Percentiles rank a stretch among this genome's conserved stretches.
Conservation (phyloP, 2,113 vertebrate species). For the Gobio gobio region DNA sequence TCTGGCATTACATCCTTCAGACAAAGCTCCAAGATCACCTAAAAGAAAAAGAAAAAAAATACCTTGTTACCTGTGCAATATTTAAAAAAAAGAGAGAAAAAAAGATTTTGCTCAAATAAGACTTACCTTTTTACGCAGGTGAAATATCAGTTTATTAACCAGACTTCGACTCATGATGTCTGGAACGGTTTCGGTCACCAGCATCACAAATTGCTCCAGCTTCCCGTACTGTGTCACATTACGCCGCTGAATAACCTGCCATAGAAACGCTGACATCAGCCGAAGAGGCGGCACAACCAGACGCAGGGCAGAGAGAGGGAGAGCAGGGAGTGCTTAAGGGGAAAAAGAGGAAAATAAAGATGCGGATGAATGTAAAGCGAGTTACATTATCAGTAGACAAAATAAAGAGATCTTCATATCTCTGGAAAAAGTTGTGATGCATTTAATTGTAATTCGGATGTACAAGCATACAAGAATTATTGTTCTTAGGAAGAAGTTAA, state of each 20-base stretch:
- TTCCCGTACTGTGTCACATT: conserved; percentile 65
- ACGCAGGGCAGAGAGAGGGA: conserved; percentile 56
- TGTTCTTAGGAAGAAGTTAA: too few species aligned
- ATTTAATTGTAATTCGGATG: background rate
- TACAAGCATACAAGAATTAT: background rate
- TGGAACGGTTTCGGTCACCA: conserved; percentile 65
- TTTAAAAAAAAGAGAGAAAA: background rate
- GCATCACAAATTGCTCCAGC: conserved; percentile 68
- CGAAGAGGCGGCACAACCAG: conserved; percentile 62
- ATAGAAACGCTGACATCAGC: conserved; percentile 68
- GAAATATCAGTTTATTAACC: conserved; percentile 71
- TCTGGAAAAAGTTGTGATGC: background rate
- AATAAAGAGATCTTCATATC: background rate
- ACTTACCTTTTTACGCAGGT: conserved; percentile 74
- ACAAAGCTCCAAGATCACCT: conserved; percentile 60
- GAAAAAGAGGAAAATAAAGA: conserved; percentile 12
- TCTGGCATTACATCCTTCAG: conserved; percentile 50
- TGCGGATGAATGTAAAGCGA: background rate
- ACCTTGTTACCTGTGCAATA: background rate
- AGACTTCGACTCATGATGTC: conserved; percentile 72
- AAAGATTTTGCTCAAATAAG: background rate
- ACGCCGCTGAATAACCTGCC: conserved; percentile 66
- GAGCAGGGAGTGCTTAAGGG: conserved; percentile 20
- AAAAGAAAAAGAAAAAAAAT: background rate
- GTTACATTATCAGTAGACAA: background rate